These are phyloP conservation scores for Ctenicera cuprea DNA, from an alignment of 2,888 invertebrate genomes.

Conservation along the genomic window DNA sequence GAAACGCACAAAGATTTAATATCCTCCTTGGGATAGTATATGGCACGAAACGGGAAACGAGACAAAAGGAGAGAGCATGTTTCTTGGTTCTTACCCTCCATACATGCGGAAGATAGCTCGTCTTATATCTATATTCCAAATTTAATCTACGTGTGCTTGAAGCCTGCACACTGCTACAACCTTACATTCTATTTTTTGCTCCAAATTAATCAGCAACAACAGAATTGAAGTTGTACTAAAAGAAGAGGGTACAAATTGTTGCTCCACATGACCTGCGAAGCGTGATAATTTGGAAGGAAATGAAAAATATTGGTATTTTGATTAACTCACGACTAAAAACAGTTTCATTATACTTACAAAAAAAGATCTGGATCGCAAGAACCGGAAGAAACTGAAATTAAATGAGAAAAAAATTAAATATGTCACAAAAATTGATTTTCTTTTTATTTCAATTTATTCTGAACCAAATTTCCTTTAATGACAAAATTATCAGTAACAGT, in stretches of 20 bases:
- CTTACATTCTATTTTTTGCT: background rate
- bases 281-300: background rate
- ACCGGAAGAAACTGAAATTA: no score
- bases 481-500: no score
- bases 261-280: background rate
- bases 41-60: conserved; percentile 20
- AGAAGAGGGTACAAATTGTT: background rate
- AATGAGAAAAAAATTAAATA: no score
- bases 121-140: background rate
- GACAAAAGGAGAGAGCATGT: background rate
- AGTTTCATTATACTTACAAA: no score
- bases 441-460: no score
- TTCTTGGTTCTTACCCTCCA: background rate
- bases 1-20: conserved; percentile 46
- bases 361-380: no score
- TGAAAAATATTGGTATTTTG: no score
- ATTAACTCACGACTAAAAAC: no score
- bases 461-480: no score
- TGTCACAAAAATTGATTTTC: no score
- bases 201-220: background rate
- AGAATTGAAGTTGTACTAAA: background rate
- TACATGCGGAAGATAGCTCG: background rate
- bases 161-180: no score
- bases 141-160: background rate
- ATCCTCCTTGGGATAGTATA: conserved; percentile 34